Percentiles rank a stretch among this genome's conserved stretches.
Evolutionary conservation across 2,113 vertebrate genomes (phyloP).

Genomic region (Pipra filicauda): DNA sequence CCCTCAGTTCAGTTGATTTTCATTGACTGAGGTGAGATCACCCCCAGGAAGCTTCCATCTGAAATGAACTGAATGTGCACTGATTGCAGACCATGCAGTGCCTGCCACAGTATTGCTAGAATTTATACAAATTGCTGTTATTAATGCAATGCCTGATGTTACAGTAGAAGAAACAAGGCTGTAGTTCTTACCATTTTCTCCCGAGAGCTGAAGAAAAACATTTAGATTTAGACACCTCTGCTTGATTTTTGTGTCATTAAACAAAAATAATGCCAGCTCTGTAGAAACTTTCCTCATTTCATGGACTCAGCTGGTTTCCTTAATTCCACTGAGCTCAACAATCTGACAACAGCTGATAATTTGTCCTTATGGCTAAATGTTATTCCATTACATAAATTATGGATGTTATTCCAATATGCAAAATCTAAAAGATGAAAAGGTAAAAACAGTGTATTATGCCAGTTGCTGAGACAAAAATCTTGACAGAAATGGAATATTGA

Average conservation of each 20-base stretch:
- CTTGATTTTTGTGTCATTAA: neutral
- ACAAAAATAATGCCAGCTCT: neutral
- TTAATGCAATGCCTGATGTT: neutral
- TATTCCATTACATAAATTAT: neutral
- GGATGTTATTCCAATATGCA: neutral
- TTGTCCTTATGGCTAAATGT: neutral
- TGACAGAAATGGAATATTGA: neutral
- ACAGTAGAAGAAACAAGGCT: neutral
- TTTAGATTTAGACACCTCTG: neutral
- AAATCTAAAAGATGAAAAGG: neutral
- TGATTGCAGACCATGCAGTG: neutral
- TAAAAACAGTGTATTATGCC: neutral
- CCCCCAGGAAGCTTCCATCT: neutral
- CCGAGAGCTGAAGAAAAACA: neutral
- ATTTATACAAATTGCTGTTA: neutral
- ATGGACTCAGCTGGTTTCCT: neutral
- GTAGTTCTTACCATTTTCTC: neutral
- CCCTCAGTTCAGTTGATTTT: neutral
- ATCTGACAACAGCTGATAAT: neutral
- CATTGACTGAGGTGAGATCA: neutral
- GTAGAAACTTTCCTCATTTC: neutral
- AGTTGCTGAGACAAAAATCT: neutral
- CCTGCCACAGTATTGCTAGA: neutral
- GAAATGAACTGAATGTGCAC: neutral
- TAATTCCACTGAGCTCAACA: neutral